phyloP scores from a whole-genome alignment of 23 tunicate genomes.

The Botrylloides violaceus region DNA sequence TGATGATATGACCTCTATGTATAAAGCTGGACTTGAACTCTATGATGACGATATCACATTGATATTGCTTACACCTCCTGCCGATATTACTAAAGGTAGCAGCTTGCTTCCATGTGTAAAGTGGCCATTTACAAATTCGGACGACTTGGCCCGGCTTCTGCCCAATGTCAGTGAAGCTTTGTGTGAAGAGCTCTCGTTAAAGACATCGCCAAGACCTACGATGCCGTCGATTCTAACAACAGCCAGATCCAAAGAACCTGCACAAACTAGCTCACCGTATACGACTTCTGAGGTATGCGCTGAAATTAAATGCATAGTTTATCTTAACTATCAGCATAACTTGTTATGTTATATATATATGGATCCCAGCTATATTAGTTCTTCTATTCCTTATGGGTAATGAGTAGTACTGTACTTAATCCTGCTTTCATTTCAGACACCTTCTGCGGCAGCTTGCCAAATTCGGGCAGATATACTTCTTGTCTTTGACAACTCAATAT shows the following conservation, averaged over 20 bases:
- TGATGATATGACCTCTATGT: not conserved
- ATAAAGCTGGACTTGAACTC: not conserved
- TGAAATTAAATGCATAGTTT: too few species aligned
- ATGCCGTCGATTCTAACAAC: not conserved
- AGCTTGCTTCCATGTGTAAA: not conserved
- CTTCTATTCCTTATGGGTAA: not conserved
- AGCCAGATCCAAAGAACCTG: too few species aligned
- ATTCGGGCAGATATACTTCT: slow-evolving; percentile 24
- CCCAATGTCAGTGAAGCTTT: not conserved
- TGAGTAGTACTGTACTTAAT: not conserved
- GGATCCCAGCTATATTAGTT: too few species aligned
- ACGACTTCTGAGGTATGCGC: too few species aligned
- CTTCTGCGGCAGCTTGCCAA: not conserved
- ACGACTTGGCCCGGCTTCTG: slow-evolving; percentile 3
- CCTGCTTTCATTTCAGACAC: too few species aligned
- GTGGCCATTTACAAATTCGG: slow-evolving; percentile 6
- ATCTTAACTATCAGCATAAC: too few species aligned
- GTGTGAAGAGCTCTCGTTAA: slow-evolving; percentile 1
- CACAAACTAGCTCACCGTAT: too few species aligned
- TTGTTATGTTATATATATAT: too few species aligned
- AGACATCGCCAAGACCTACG: not conserved
- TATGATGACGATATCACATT: slow-evolving; percentile 1
- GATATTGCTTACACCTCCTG: slow-evolving; percentile 15
- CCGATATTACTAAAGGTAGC: not conserved
- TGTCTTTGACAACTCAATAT: slow-evolving; percentile 24